A percentile compares a stretch with the other conserved stretches of the same genome.
Evolutionary conservation across 2,113 vertebrate genomes (phyloP).

Genomic region (Caretta caretta): DNA sequence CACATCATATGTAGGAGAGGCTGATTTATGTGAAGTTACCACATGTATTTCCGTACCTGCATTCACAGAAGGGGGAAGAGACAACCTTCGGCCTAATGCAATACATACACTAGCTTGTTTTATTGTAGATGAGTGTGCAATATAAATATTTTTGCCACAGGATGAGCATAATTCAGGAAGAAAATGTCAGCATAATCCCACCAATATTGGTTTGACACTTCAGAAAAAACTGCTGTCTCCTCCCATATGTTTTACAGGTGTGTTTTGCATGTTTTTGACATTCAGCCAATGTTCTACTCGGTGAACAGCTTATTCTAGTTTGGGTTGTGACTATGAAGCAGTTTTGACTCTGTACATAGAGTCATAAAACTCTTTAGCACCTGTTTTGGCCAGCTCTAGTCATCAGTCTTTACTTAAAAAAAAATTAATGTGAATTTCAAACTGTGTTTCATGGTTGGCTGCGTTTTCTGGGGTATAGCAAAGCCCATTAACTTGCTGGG

Average conservation of each 20-base stretch:
- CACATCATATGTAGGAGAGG: slow-evolving; percentile 40
- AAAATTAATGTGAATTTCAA: background rate
- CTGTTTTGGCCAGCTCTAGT: background rate
- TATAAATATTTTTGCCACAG: slow-evolving; percentile 53
- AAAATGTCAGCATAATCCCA: slow-evolving; percentile 8
- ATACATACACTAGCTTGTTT: slow-evolving; percentile 43
- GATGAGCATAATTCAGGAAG: slow-evolving; percentile 13
- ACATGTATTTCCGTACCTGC: slow-evolving; percentile 49
- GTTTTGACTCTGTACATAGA: slow-evolving; percentile 39
- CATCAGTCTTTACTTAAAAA: slow-evolving; percentile 1
- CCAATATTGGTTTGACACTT: background rate
- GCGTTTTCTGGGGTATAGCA: background rate
- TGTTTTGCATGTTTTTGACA: background rate
- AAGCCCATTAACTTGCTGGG: background rate
- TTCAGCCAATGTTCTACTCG: background rate
- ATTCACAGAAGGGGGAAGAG: slow-evolving; percentile 39
- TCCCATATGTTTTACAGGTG: slow-evolving; percentile 41
- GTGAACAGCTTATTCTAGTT: slow-evolving; percentile 9
- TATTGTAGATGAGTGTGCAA: slow-evolving; percentile 24
- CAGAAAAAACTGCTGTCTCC: slow-evolving; percentile 3
- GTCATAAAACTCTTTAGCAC: slow-evolving; percentile 33
- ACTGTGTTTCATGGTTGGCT: background rate
- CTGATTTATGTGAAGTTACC: slow-evolving; percentile 49
- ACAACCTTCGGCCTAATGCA: slow-evolving; percentile 65
- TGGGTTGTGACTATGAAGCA: background rate